Conservation (phyloP, 2,888 invertebrate genomes). For the Clitarchus hookeri region DNA sequence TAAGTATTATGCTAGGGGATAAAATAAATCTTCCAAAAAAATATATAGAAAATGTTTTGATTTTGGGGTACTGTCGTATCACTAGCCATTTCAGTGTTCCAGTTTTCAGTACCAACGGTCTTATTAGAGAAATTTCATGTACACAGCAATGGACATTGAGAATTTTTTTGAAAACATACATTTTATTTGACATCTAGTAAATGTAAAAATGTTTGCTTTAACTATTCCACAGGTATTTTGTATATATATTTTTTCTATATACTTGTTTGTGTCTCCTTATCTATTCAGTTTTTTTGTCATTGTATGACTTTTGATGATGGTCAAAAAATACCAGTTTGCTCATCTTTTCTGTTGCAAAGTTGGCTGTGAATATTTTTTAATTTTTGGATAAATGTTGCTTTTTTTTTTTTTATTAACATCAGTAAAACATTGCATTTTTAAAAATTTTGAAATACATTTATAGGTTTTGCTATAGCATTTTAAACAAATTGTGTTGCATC, state of each 20-base stretch:
- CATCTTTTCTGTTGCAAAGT: background rate
- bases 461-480: background rate
- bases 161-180: no score
- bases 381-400: background rate
- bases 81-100: no score
- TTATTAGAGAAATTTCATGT: no score
- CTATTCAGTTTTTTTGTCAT: background rate
- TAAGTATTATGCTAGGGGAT: background rate
- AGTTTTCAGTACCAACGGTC: no score
- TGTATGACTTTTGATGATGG: background rate
- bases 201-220: no score
- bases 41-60: no score
- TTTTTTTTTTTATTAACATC: background rate
- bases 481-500: background rate
- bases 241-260: no score
- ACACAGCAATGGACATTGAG: no score
- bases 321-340: background rate
- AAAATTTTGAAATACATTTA: background rate
- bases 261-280: background rate
- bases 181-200: no score
- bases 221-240: no score
- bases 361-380: background rate
- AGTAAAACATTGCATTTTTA: background rate
- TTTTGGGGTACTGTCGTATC: no score
- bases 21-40: background rate